phyloP scores from a whole-genome alignment of 2,888 invertebrate genomes.

The Pseudanteris insignis region DNA sequence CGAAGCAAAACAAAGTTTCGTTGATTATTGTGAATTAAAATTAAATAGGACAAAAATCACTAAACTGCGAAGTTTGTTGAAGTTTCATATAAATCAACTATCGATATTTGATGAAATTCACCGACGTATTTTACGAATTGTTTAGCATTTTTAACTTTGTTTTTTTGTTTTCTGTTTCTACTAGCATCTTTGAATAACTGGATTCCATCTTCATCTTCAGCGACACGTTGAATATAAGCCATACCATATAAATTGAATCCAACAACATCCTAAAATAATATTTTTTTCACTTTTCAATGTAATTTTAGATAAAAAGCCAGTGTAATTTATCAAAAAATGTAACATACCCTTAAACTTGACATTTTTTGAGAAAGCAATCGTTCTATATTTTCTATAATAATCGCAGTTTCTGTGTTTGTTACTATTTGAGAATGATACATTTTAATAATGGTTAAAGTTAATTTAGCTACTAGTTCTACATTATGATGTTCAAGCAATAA shows the following conservation, averaged over 20 bases:
- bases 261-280: conserved; percentile 74
- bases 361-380: conserved; percentile 71
- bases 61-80: no score
- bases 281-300: not conserved
- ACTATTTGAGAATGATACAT: conserved; percentile 83
- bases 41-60: no score
- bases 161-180: conserved; percentile 71
- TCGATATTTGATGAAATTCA: no score
- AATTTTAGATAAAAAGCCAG: conserved; percentile 26
- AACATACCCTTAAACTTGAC: conserved; percentile 72
- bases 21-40: no score
- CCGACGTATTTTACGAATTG: no score
- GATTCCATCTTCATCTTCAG: conserved; percentile 79
- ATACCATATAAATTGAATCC: conserved; percentile 88
- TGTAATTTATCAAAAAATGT: no score
- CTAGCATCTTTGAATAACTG: conserved; percentile 83
- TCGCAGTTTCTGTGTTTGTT: conserved; percentile 75
- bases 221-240: conserved; percentile 77
- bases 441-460: conserved; percentile 79
- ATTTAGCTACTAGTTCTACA: conserved; percentile 80
- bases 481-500: conserved; percentile 76
- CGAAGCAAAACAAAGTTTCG: no score
- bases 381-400: conserved; percentile 74
- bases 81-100: no score
- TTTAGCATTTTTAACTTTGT: no score